phyloP scores from a whole-genome alignment of 2,113 vertebrate species.

The Takifugu flavidus region DNA sequence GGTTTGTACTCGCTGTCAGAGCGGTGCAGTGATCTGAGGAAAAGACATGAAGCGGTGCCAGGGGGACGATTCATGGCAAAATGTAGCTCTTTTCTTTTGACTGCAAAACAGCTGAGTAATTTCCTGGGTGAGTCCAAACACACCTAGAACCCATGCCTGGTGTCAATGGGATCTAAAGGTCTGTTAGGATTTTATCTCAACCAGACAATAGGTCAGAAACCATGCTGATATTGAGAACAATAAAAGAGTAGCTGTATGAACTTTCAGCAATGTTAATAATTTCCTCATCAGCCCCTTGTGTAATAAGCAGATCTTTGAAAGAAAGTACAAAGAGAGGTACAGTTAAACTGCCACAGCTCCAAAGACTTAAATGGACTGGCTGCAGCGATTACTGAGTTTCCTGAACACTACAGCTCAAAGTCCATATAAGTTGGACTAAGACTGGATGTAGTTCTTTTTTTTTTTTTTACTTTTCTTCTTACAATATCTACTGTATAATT shows the following conservation, averaged over 20 bases:
- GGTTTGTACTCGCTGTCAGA: slow-evolving; percentile 27
- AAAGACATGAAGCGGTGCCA: slow-evolving; percentile 15
- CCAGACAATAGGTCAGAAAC: slow-evolving; percentile 28
- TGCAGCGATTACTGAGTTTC: slow-evolving; percentile 19
- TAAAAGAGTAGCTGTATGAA: slow-evolving; percentile 20
- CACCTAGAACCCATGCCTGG: neutral
- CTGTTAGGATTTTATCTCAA: slow-evolving; percentile 32
- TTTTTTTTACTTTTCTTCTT: too few relatives aligned
- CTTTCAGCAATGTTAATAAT: slow-evolving; percentile 33
- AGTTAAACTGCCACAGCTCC: slow-evolving; percentile 6
- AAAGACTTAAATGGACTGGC: slow-evolving; percentile 8
- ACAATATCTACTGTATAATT: too few relatives aligned
- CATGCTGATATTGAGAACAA: slow-evolving; percentile 34
- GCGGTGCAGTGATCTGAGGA: slow-evolving; percentile 44
- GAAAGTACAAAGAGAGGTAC: slow-evolving; percentile 20
- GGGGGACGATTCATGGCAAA: slow-evolving; percentile 25
- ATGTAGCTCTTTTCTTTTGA: too few relatives aligned
- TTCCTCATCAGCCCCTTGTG: neutral
- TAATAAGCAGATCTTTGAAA: slow-evolving; percentile 19
- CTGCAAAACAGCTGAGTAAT: slow-evolving; percentile 3
- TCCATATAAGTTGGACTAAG: too few relatives aligned
- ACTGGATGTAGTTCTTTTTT: too few relatives aligned
- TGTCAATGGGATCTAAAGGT: slow-evolving; percentile 15
- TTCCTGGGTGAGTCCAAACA: slow-evolving; percentile 1
- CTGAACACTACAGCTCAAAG: neutral